phyloP scores from a whole-genome alignment of 1,140 invertebrate species.

The Teleopsis dalmanni region DNA sequence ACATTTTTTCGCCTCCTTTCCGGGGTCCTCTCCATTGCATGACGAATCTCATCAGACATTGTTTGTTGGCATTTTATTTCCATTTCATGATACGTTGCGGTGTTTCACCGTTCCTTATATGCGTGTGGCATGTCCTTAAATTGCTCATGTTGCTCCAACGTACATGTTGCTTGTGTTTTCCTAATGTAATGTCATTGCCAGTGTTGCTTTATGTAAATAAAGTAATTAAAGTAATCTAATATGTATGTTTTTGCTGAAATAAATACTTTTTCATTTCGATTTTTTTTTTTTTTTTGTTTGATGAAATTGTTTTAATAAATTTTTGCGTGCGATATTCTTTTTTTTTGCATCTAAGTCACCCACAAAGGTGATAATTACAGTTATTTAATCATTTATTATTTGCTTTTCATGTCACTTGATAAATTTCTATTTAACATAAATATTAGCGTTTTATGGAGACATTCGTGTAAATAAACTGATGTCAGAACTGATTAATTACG shows the following conservation, averaged over 20 bases:
- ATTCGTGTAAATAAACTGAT: too few species aligned
- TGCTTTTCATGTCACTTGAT: too few species aligned
- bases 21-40: slow-evolving; percentile 1
- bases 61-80: slow-evolving; percentile 6
- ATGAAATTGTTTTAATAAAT: background rate
- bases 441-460: too few species aligned
- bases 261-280: background rate
- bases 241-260: background rate
- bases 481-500: too few species aligned
- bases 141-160: background rate
- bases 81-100: background rate
- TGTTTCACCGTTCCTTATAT: background rate
- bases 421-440: too few species aligned
- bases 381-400: slow-evolving; percentile 9
- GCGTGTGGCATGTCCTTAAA: slow-evolving; percentile 1
- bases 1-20: background rate
- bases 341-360: background rate
- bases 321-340: slow-evolving; percentile 6
- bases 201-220: slow-evolving; percentile 5
- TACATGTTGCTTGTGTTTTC: background rate
- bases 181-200: background rate
- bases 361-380: slow-evolving; percentile 11
- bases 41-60: slow-evolving; percentile 8
- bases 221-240: slow-evolving; percentile 10
- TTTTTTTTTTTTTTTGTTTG: slow-evolving; percentile 2